Percentiles rank a stretch among this genome's conserved stretches.
Conservation (phyloP, 2,888 invertebrate species). For the Serripes groenlandicus region DNA sequence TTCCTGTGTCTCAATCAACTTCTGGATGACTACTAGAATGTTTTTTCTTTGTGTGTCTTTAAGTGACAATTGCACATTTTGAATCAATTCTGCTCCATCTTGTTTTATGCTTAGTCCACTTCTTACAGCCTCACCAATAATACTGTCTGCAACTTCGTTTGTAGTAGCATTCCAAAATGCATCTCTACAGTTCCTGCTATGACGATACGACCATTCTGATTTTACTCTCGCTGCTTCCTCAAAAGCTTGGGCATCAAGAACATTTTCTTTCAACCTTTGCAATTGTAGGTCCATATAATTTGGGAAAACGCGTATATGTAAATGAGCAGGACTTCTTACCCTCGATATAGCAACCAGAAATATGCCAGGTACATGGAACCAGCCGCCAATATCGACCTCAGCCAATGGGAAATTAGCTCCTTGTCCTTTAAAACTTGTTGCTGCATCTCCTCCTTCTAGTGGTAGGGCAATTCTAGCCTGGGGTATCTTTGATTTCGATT, state of each 20-base stretch:
- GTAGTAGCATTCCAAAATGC: not conserved
- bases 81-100: not conserved
- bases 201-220: not conserved
- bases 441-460: slow-evolving; percentile 4
- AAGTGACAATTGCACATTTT: not conserved
- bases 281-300: not conserved
- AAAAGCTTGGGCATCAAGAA: not conserved
- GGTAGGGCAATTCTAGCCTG: not conserved
- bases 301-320: slow-evolving; percentile 1
- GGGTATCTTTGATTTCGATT: not conserved
- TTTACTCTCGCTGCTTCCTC: not conserved
- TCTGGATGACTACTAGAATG: not conserved
- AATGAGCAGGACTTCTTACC: not conserved
- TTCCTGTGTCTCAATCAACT: not conserved
- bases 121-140: not conserved
- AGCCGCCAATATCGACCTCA: not conserved
- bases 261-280: slow-evolving; percentile 7
- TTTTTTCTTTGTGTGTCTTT: not conserved
- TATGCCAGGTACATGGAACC: slow-evolving; percentile 7
- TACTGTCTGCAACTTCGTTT: not conserved
- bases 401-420: not conserved
- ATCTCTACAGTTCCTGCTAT: not conserved
- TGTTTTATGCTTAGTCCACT: not conserved
- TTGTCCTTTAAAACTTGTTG: slow-evolving; percentile 3
- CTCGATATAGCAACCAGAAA: not conserved